phyloP scores from a whole-genome alignment of 2,113 vertebrate genomes.

The Cyprinodon tularosa region DNA sequence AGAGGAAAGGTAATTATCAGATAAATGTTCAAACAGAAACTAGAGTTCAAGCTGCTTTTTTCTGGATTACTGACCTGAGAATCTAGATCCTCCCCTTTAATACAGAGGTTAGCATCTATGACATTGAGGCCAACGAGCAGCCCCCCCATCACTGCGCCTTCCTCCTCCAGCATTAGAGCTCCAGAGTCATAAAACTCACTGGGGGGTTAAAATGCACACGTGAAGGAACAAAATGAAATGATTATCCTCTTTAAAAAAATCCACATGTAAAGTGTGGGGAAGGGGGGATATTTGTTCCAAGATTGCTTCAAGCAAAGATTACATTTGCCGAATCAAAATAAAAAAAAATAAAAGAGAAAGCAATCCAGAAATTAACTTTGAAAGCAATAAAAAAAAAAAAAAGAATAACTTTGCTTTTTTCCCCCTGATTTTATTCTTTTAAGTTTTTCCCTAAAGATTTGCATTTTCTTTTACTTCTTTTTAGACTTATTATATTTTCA shows the following conservation, averaged over 20 bases:
- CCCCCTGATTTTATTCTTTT: too few species aligned
- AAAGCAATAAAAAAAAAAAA: too few species aligned
- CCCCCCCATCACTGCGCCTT: conserved; percentile 93
- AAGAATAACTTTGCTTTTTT: too few species aligned
- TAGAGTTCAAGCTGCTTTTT: background rate
- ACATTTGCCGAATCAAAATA: too few species aligned
- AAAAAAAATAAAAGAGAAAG: too few species aligned
- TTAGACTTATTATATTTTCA: too few species aligned
- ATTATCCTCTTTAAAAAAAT: background rate
- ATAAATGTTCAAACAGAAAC: background rate
- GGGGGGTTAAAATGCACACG: background rate
- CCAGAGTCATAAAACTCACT: conserved; percentile 97
- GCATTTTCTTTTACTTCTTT: too few species aligned
- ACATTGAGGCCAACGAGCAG: conserved; percentile 96
- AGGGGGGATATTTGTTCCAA: too few species aligned
- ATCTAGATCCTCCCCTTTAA: conserved; percentile 98
- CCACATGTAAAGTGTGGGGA: too few species aligned
- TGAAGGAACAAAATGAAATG: background rate
- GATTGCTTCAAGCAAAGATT: too few species aligned
- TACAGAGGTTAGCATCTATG: conserved; percentile 96
- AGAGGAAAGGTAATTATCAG: background rate
- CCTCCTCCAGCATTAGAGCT: conserved; percentile 93
- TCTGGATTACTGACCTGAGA: conserved; percentile 86
- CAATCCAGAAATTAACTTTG: too few species aligned
- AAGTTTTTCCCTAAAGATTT: too few species aligned